Evolutionary conservation across 2,797 vertebrate genomes (phyloP).

Genomic region (Avahi laniger): DNA sequence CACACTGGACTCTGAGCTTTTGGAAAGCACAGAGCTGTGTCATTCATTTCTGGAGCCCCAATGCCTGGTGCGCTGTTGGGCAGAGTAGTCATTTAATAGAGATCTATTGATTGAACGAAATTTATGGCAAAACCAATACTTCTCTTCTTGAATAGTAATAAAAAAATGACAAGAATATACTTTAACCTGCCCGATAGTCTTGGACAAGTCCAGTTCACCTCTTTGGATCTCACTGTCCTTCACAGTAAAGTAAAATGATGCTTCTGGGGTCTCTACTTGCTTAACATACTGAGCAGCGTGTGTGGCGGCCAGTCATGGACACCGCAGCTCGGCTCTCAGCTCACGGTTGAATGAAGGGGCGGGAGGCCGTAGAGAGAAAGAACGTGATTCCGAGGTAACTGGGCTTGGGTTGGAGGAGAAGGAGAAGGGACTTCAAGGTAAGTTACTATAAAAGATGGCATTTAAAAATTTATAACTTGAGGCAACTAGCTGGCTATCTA

Average conservation of each 20-base stretch:
- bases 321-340: neutral
- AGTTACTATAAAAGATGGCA: neutral
- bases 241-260: neutral
- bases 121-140: conserved; percentile 48
- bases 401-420: neutral
- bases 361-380: neutral
- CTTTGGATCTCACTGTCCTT: neutral
- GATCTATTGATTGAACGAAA: conserved; percentile 38
- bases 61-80: neutral
- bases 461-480: neutral
- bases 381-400: neutral
- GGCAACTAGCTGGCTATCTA: neutral
- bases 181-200: too few relatives aligned
- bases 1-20: neutral
- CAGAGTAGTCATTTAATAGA: conserved; percentile 53
- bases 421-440: neutral
- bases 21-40: neutral
- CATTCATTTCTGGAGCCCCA: conserved; percentile 42
- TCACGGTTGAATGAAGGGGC: neutral
- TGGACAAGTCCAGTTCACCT: neutral
- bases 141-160: conserved; percentile 44
- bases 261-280: neutral
- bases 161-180: neutral
- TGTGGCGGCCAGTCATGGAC: neutral
- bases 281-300: neutral